Percentiles rank a stretch among this genome's conserved stretches.
phyloP scores from a whole-genome alignment of 1,140 invertebrate genomes.

The Cylas formicarius region DNA sequence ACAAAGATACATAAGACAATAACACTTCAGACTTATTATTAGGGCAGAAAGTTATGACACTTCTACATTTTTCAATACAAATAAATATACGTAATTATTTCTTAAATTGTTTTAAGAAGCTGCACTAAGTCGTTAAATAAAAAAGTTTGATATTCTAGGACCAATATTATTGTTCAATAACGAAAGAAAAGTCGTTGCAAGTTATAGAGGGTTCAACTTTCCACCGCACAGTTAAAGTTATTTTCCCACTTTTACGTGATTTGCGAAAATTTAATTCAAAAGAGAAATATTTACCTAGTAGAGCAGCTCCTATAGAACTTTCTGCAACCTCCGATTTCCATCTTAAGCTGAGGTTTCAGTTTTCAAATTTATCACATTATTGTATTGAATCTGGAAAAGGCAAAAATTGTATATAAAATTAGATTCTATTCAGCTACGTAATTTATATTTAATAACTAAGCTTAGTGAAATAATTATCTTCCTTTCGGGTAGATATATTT shows the following conservation, averaged over 20 bases:
- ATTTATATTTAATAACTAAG: too few species aligned
- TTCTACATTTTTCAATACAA: background rate
- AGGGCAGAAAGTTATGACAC: background rate
- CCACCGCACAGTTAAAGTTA: too few species aligned
- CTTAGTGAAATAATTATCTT: too few species aligned
- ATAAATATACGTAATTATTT: background rate
- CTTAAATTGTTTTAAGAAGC: background rate
- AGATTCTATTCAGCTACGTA: too few species aligned
- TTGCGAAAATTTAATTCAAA: too few species aligned
- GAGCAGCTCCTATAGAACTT: slow-evolving; percentile 20
- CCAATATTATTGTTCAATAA: background rate
- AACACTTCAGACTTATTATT: too few species aligned
- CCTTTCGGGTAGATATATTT: too few species aligned
- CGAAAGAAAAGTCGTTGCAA: background rate
- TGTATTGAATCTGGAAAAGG: too few species aligned
- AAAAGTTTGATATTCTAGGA: background rate
- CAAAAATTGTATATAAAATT: too few species aligned
- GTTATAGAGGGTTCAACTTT: background rate
- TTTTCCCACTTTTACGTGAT: too few species aligned
- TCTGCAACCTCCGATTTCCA: slow-evolving; percentile 15
- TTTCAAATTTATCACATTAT: too few species aligned
- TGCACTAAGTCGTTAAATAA: background rate
- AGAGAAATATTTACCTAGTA: slow-evolving; percentile 17
- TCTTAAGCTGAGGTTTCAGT: too few species aligned
- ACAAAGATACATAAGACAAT: slow-evolving; percentile 2